phyloP scores from a whole-genome alignment of 2,113 vertebrate genomes.

The Marmota monax region DNA sequence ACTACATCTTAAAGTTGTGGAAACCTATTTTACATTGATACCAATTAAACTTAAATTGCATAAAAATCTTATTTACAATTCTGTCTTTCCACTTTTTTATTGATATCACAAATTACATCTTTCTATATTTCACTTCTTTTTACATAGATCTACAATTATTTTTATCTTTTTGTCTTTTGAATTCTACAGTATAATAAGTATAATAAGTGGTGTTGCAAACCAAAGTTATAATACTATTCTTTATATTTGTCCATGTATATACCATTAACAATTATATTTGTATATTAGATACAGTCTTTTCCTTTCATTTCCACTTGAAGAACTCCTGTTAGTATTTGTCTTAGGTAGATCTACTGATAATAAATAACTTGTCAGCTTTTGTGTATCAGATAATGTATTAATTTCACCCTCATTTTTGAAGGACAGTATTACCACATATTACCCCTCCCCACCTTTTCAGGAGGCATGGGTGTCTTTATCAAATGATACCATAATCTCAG shows the following conservation, averaged over 20 bases:
- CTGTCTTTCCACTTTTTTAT: neutral
- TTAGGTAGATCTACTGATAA: neutral
- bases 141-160: neutral
- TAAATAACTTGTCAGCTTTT: neutral
- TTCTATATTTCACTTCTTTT: neutral
- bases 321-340: neutral
- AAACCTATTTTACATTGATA: neutral
- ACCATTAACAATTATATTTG: neutral
- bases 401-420: neutral
- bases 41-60: neutral
- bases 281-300: neutral
- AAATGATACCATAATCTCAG: too few species aligned
- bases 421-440: neutral
- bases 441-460: too few species aligned
- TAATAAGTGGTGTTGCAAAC: neutral
- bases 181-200: neutral
- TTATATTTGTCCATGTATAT: neutral
- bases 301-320: neutral
- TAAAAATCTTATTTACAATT: neutral
- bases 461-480: too few species aligned
- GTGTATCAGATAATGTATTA: neutral
- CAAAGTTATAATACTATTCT: neutral
- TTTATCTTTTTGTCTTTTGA: neutral
- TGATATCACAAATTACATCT: neutral
- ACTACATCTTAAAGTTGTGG: neutral